phyloP scores from a whole-genome alignment of 1,140 invertebrate genomes.

The Hirudo medicinalis region DNA sequence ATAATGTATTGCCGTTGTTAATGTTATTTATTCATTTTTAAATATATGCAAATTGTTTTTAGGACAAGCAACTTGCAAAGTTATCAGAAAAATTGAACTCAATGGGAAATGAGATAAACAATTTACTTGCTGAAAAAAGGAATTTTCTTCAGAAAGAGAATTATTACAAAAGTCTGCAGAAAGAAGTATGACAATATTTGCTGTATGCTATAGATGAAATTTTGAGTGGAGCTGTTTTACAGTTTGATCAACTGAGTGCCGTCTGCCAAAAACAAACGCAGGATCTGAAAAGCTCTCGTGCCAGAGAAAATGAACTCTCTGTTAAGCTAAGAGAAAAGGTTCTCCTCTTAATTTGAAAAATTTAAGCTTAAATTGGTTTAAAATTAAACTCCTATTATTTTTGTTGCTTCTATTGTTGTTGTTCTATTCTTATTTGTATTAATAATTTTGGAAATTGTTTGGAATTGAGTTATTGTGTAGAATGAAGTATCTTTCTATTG shows the following conservation, averaged over 20 bases:
- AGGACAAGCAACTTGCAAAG: conserved; percentile 1
- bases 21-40: too few species aligned
- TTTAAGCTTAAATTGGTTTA: too few species aligned
- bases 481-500: not conserved
- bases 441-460: too few species aligned
- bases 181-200: not conserved
- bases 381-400: too few species aligned
- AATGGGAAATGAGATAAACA: not conserved
- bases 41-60: not conserved
- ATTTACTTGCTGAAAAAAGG: not conserved
- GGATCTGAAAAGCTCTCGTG: not conserved
- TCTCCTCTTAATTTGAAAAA: not conserved
- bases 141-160: not conserved
- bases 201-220: not conserved
- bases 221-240: not conserved
- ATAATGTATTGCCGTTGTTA: too few species aligned
- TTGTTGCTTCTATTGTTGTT: too few species aligned
- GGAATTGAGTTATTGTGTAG: too few species aligned
- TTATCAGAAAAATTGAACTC: conserved; percentile 1
- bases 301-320: not conserved
- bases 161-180: not conserved
- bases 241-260: not conserved
- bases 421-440: too few species aligned
- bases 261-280: not conserved
- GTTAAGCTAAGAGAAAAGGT: not conserved